Percentiles rank a stretch among this genome's conserved stretches.
Conservation (phyloP, 2,797 vertebrate genomes). For the Nyctibius grandis region DNA sequence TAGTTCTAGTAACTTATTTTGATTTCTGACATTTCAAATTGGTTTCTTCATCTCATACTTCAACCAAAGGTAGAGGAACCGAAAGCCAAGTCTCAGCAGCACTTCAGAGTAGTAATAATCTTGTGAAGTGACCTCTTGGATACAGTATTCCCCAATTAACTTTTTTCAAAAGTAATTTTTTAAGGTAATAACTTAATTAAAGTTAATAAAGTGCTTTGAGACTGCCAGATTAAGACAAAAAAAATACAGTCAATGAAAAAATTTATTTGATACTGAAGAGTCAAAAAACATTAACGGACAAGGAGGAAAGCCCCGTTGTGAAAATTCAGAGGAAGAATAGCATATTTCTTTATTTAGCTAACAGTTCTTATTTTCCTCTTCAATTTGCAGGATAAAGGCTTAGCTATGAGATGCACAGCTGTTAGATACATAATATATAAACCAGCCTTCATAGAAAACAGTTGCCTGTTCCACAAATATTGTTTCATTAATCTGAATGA, state of each 20-base stretch:
- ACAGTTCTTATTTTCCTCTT: neutral
- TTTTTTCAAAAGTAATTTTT: slow-evolving; percentile 28
- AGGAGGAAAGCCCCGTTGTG: neutral
- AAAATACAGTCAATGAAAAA: neutral
- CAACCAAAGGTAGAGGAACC: neutral
- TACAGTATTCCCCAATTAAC: neutral
- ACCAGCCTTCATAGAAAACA: neutral
- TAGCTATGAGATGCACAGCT: neutral
- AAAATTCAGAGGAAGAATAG: neutral
- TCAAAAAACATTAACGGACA: neutral
- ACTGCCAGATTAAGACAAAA: neutral
- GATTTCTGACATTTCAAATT: neutral
- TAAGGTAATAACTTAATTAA: slow-evolving; percentile 25
- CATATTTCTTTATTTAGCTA: neutral
- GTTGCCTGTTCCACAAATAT: neutral
- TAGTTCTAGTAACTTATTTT: neutral
- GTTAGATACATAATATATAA: neutral
- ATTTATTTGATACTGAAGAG: neutral
- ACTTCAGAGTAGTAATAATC: slow-evolving; percentile 19
- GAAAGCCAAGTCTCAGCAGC: neutral
- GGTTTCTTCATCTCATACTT: neutral
- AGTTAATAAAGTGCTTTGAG: slow-evolving; percentile 10
- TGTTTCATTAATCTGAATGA: slow-evolving; percentile 20
- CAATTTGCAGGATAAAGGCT: neutral
- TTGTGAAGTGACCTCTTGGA: slow-evolving; percentile 17